These are phyloP conservation scores for Apteryx owenii DNA, from an alignment of 2,113 vertebrate genomes.

Conservation along the genomic window DNA sequence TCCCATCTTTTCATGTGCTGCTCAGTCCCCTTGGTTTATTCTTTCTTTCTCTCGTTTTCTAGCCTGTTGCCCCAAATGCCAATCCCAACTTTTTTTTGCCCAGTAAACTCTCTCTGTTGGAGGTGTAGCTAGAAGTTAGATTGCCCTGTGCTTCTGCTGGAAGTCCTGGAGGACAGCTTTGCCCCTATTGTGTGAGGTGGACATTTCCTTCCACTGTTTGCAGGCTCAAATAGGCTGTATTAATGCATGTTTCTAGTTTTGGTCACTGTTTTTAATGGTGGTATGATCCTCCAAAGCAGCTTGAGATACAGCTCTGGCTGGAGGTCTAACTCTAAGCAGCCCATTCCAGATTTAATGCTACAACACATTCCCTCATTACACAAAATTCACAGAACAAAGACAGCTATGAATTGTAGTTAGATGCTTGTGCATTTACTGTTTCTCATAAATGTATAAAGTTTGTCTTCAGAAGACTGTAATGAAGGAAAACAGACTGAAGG, in stretches of 20 bases:
- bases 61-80: not conserved
- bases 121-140: not conserved
- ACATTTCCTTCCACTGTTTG: fast-evolving
- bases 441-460: slow-evolving; percentile 24
- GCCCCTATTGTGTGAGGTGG: not conserved
- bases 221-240: not conserved
- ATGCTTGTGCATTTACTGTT: slow-evolving; percentile 8
- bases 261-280: not conserved
- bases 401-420: not conserved
- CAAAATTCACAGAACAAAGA: not conserved
- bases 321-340: not conserved
- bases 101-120: not conserved
- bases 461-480: slow-evolving; percentile 60
- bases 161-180: not conserved
- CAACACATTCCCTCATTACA: not conserved
- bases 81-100: not conserved
- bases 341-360: not conserved
- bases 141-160: not conserved
- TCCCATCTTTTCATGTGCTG: not conserved
- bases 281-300: not conserved
- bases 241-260: not conserved
- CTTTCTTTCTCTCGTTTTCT: not conserved
- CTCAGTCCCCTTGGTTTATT: not conserved
- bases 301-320: not conserved
- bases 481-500: slow-evolving; percentile 46